Base-by-base conservation (phyloP, 2,113 vertebrate genomes). In the Amblyornis subalaris region DNA sequence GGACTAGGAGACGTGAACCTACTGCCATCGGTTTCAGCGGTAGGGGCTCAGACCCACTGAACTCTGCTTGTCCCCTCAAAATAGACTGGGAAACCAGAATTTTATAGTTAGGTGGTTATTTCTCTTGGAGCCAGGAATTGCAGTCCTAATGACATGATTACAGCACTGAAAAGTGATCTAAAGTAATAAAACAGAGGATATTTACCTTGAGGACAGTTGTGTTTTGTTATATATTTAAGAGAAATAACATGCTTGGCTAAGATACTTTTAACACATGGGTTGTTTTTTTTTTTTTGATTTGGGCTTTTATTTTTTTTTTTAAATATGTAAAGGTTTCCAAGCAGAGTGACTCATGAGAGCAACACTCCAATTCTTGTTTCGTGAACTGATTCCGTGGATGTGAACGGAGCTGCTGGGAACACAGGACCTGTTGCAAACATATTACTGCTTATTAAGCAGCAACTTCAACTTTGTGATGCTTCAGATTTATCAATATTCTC, bases 171-270 rank as follows among this genome's bases (percentile, higher is more conserved):
- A 94, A 93, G 82, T 62, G 91, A 90, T 71, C 91, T 91, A 9
- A 91, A 85, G 83, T 77, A 94, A 71, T 82, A 94, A 96, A 96
- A 51, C 51, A 89, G 89, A 77, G 85, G 55, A 71, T 93, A 96
- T 90, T 96, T 94, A 95, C 92, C 90, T 91, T 85, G 82, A 95
- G 79, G 85, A 95, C 25, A n/a, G 89, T 95, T 45, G 55, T 91
- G 75, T 80, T 94, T 94, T 85, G 60, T 77, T 93, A 70, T 88
- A 26, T 70, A 55, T 79, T 94, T 88, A 77, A 96, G 75, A 94
- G 76, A 95, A 96, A 93, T 91, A 93, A 83, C 85, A 93, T 42
- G 88, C 77, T 89, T 90, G 82, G 75, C 75, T 84, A 67, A 77
- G 77, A 75, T 38, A 35, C 61, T 94, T 97, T 85, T 94, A 88